Evolutionary conservation across 2,888 invertebrate genomes (phyloP).

Genomic region (Arctia plantaginis): DNA sequence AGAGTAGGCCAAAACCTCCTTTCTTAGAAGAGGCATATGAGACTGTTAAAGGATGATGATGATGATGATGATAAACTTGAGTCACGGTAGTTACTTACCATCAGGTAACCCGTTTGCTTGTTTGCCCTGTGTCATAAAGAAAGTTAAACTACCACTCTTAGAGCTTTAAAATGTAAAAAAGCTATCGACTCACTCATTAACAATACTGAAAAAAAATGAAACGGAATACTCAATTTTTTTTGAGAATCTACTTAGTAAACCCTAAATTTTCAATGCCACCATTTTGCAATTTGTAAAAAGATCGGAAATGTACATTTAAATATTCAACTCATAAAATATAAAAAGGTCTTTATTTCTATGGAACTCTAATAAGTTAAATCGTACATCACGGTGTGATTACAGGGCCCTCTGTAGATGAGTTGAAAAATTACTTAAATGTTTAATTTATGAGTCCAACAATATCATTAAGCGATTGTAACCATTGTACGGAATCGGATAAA

Average conservation of each 20-base stretch:
- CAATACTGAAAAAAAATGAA: too few species aligned
- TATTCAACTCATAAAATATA: not conserved
- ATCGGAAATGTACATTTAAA: not conserved
- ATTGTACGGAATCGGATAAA: conserved; percentile 57
- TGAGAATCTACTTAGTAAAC: not conserved
- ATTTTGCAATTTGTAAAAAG: not conserved
- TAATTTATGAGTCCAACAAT: conserved; percentile 51
- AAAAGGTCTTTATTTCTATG: not conserved
- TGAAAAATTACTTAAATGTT: conserved; percentile 26
- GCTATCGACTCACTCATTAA: too few species aligned
- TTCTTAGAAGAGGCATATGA: too few species aligned
- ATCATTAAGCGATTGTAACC: conserved; percentile 62
- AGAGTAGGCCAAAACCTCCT: too few species aligned
- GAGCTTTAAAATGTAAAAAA: too few species aligned
- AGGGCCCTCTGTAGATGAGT: conserved; percentile 49
- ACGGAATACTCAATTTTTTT: too few species aligned
- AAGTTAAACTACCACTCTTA: too few species aligned
- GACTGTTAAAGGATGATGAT: too few species aligned
- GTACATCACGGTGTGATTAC: conserved; percentile 53
- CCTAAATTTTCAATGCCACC: not conserved
- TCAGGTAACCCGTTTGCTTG: too few species aligned
- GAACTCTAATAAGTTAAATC: conserved; percentile 41
- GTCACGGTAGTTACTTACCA: too few species aligned
- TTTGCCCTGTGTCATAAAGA: too few species aligned
- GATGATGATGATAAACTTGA: too few species aligned